phyloP scores from a whole-genome alignment of 2,797 vertebrate genomes.

The Sitta carolinensis region DNA sequence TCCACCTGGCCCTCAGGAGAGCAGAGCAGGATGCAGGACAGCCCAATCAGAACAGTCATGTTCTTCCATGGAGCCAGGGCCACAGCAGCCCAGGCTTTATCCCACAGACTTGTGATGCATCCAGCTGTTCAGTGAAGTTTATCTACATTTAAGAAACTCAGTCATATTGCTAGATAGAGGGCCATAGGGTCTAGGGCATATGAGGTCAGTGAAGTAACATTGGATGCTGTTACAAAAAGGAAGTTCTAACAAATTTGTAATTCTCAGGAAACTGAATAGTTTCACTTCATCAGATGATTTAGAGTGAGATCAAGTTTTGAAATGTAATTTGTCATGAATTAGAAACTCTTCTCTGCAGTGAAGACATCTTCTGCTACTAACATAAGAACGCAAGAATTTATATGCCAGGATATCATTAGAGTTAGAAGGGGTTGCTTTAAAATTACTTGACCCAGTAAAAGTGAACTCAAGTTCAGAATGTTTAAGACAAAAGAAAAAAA shows the following conservation, averaged over 20 bases:
- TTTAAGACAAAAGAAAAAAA: slow-evolving; percentile 8
- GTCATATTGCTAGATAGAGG: not conserved
- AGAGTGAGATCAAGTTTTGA: not conserved
- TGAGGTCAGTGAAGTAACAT: not conserved
- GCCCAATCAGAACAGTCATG: accelerated
- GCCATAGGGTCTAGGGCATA: not conserved
- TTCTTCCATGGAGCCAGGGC: not conserved
- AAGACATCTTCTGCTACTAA: not conserved
- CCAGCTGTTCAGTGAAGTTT: not conserved
- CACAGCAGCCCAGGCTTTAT: not conserved
- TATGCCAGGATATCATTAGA: not conserved
- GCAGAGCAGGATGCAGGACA: not conserved
- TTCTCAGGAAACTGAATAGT: not conserved
- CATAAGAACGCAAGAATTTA: not conserved
- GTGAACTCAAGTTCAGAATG: not conserved
- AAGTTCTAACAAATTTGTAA: not conserved
- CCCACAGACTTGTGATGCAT: not conserved
- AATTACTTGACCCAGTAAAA: not conserved
- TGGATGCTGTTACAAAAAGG: not conserved
- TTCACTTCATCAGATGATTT: not conserved
- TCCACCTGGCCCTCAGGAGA: accelerated
- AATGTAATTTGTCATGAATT: not conserved
- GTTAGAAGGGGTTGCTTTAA: not conserved
- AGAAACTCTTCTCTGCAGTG: not conserved
- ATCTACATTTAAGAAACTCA: not conserved